Evolutionary conservation across 2,888 invertebrate genomes (phyloP).

Genomic region (Brachylomia viminalis): DNA sequence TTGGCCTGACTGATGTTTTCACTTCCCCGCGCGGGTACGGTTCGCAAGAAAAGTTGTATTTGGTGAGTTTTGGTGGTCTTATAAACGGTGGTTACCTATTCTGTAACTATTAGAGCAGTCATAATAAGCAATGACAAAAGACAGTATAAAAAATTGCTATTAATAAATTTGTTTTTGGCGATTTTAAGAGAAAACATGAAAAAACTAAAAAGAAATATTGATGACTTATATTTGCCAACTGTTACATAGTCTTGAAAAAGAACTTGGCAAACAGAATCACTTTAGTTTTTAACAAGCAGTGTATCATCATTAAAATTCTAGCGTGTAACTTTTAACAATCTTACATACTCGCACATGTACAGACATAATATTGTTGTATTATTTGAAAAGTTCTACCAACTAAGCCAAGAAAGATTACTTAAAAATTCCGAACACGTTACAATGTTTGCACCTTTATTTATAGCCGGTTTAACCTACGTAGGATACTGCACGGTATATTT

Average conservation of each 20-base stretch:
- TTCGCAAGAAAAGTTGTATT: slow-evolving; percentile 58
- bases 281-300: neutral
- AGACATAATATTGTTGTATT: slow-evolving; percentile 32
- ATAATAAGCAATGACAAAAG: neutral
- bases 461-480: slow-evolving; percentile 54
- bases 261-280: neutral
- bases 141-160: too few species aligned
- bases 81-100: slow-evolving; percentile 4
- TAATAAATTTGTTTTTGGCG: too few species aligned
- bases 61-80: neutral
- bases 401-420: slow-evolving; percentile 41
- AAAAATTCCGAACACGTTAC: slow-evolving; percentile 49
- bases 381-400: slow-evolving; percentile 43
- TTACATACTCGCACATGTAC: slow-evolving; percentile 4
- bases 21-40: slow-evolving; percentile 68
- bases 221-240: neutral
- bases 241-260: neutral
- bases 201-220: too few species aligned
- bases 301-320: slow-evolving; percentile 8
- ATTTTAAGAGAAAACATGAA: neutral
- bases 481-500: slow-evolving; percentile 55
- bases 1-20: slow-evolving; percentile 77
- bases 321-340: slow-evolving; percentile 2
- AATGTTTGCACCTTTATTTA: slow-evolving; percentile 62
- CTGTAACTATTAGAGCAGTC: neutral